Base-by-base conservation (phyloP, 1,140 invertebrate species). In the Thereuonema tuberculata region DNA sequence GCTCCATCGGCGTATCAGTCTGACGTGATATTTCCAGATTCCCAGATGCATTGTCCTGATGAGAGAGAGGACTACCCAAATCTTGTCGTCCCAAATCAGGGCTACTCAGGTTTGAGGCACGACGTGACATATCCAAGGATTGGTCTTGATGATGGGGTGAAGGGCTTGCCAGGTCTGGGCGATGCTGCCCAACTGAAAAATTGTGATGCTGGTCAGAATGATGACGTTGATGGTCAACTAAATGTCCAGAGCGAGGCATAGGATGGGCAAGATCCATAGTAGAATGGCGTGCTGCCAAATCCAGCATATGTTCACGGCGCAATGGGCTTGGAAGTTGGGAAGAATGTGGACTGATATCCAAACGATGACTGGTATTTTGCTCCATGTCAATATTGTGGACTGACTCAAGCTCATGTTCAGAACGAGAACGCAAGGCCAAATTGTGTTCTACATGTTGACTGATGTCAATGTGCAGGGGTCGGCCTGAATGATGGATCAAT, bases 41-140 rank as follows among this genome's bases (percentile, higher is more conserved):
- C 5, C 14, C 25, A n/a, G n/a, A n/a, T n/a, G n/a, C n/a, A n/a
- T n/a, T n/a, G 26, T 55, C 53, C 21, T 55, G 53, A 55, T 29
- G 24, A 5, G 53, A 25, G 5, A 50, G 21, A 50, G 48, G 48
- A 24, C 48, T 50, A 20, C 21, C 5, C 14, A 55, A 29, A 55
- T 55, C 53, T 12, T 14, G 27, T 12, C 28, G 53, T 9, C 53
- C 27, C 26, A 25, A 25, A 27, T 14, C 27, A 12, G 53, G 53
- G 28, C 53, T 55, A 55, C 27, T 55, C 26, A 55, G 25, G 26
- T 55, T 55, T 12, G 53, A 55, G 3, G 53, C 28, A 29, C 27
- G 53, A 29, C 53, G 27, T 17, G 53, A 55, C 53, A 55, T 55
- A 25, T 55, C 53, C 14, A 55, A 14, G 14, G 53, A 26, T 25